Evolutionary conservation across 2,797 vertebrate species (phyloP).

Genomic region (Sebastes vulpes): DNA sequence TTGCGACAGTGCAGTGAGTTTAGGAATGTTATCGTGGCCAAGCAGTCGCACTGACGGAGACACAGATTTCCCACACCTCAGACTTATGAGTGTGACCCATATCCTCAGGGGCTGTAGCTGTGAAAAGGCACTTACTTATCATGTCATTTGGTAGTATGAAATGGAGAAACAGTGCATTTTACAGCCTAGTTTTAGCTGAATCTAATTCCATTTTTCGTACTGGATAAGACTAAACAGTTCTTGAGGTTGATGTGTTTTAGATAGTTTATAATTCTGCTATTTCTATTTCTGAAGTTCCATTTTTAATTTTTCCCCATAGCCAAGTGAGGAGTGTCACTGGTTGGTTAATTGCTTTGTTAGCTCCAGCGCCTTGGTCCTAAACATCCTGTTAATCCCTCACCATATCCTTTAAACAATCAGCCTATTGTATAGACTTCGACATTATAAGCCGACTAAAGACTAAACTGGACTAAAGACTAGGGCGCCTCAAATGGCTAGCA

Average conservation of each 20-base stretch:
- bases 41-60: slow-evolving; percentile 9
- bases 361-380: slow-evolving; percentile 2
- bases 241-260: neutral
- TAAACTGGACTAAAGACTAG: slow-evolving; percentile 17
- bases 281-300: neutral
- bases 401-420: slow-evolving; percentile 60
- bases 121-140: neutral
- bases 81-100: slow-evolving; percentile 30
- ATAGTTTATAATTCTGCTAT: neutral
- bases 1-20: slow-evolving; percentile 22
- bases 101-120: slow-evolving; percentile 16
- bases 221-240: neutral
- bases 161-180: neutral
- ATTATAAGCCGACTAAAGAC: slow-evolving; percentile 42
- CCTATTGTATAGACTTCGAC: slow-evolving; percentile 53
- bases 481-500: slow-evolving; percentile 30
- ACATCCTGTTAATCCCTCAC: slow-evolving; percentile 55
- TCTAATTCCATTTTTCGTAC: neutral
- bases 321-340: neutral
- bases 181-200: neutral
- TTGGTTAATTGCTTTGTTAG: slow-evolving; percentile 13
- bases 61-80: slow-evolving; percentile 56
- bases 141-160: neutral
- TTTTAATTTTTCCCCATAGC: neutral
- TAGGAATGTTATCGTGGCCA: slow-evolving; percentile 38